Conservation (phyloP, 2,888 invertebrate genomes). For the Lamellibrachia columna region DNA sequence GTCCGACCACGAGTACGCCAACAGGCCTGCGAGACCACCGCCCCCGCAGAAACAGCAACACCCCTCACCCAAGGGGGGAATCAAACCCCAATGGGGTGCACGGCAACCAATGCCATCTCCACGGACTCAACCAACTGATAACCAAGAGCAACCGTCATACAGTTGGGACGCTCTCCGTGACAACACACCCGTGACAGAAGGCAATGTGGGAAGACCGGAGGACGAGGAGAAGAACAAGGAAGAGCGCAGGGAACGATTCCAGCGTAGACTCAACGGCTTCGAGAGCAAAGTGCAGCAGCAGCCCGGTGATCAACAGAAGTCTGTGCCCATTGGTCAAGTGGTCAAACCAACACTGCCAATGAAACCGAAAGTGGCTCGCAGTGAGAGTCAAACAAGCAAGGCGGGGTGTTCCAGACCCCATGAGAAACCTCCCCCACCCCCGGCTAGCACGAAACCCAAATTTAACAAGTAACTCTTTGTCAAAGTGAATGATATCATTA, state of each 20-base stretch:
- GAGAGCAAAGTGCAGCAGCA: background rate
- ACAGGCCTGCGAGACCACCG: background rate
- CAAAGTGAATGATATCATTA: background rate
- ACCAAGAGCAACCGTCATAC: background rate
- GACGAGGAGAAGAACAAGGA: background rate
- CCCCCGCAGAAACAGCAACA: background rate
- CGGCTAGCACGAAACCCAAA: background rate
- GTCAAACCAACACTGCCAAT: background rate
- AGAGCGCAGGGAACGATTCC: background rate
- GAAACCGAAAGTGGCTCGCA: background rate
- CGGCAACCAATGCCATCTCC: background rate
- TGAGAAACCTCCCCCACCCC: background rate
- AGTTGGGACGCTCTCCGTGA: background rate
- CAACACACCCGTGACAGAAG: background rate
- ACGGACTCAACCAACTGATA: background rate
- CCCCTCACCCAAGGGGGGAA: background rate
- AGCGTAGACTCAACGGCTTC: background rate
- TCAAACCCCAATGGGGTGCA: background rate
- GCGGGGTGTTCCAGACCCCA: background rate
- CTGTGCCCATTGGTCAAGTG: background rate
- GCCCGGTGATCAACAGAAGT: background rate
- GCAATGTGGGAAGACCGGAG: too few species aligned
- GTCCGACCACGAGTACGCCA: background rate
- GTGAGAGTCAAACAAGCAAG: background rate
- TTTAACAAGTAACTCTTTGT: background rate